Evolutionary conservation across 2,113 vertebrate genomes (phyloP).

Genomic region (Limanda limanda): DNA sequence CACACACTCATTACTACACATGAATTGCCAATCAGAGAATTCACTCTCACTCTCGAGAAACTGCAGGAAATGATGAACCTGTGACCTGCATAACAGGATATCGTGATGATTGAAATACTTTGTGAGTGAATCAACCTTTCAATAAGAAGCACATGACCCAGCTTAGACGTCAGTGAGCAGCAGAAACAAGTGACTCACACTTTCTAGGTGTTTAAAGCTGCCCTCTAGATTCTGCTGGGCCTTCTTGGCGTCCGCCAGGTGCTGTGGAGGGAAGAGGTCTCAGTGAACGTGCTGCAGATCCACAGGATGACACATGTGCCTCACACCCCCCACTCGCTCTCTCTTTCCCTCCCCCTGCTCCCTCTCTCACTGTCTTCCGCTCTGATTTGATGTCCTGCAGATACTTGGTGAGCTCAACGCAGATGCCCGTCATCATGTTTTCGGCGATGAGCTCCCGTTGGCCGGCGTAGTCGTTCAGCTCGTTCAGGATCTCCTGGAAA

Average conservation of each 20-base stretch:
- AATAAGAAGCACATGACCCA: background rate
- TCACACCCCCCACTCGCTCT: background rate
- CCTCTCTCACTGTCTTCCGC: constrained; percentile 78
- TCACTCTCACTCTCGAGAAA: background rate
- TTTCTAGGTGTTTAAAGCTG: constrained; percentile 87
- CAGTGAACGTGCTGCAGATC: background rate
- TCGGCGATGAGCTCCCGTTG: constrained; percentile 80
- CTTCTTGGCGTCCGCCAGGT: constrained; percentile 86
- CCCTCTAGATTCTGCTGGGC: constrained; percentile 88
- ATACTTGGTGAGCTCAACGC: constrained; percentile 76
- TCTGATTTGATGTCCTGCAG: constrained; percentile 79
- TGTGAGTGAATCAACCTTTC: too few species aligned
- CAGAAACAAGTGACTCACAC: constrained; percentile 77
- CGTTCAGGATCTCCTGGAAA: constrained; percentile 79
- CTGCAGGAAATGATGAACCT: background rate
- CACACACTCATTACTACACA: too few species aligned
- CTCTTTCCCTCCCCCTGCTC: background rate
- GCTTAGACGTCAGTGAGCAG: background rate
- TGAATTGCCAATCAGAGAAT: background rate
- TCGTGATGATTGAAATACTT: too few species aligned
- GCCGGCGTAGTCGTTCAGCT: constrained; percentile 79
- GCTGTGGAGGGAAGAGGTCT: constrained; percentile 67
- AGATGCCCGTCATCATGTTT: constrained; percentile 77
- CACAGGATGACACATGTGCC: background rate
- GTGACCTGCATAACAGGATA: too few species aligned